Evolutionary conservation across 2,797 vertebrate genomes (phyloP).

Genomic region (Gambusia yucatana): DNA sequence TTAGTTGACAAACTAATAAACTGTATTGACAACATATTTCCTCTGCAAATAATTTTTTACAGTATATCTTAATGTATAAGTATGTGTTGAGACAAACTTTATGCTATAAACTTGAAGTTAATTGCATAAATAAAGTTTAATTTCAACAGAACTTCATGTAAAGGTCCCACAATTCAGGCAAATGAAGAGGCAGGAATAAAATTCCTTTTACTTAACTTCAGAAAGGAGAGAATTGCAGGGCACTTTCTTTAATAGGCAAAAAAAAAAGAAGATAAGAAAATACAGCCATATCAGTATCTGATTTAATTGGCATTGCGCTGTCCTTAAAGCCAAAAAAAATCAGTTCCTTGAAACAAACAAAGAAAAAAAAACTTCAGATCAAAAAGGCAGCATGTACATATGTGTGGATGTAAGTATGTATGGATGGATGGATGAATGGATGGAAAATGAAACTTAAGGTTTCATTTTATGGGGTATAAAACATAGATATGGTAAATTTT

Average conservation of each 20-base stretch:
- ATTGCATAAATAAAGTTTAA: not conserved
- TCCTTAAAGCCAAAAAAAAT: slow-evolving; percentile 28
- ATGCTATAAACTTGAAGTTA: not conserved
- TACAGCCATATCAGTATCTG: slow-evolving; percentile 30
- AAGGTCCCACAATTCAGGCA: not conserved
- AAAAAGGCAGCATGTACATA: not conserved
- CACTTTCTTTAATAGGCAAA: slow-evolving; percentile 31
- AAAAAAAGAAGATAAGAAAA: slow-evolving; percentile 40
- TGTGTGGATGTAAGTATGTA: no score
- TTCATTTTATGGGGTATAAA: not conserved
- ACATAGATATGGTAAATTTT: not conserved
- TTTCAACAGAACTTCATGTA: not conserved
- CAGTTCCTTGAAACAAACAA: slow-evolving; percentile 9
- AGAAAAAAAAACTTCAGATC: not conserved
- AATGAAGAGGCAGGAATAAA: not conserved
- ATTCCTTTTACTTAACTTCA: not conserved
- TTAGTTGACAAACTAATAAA: not conserved
- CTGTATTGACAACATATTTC: not conserved
- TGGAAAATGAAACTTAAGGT: not conserved
- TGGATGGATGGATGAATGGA: no score
- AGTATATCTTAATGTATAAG: not conserved
- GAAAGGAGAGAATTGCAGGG: not conserved
- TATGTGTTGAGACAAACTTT: not conserved
- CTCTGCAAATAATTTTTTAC: not conserved
- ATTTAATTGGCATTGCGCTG: slow-evolving; percentile 42